Conservation (phyloP, 2,113 vertebrate genomes). For the Datnioides undecimradiatus region DNA sequence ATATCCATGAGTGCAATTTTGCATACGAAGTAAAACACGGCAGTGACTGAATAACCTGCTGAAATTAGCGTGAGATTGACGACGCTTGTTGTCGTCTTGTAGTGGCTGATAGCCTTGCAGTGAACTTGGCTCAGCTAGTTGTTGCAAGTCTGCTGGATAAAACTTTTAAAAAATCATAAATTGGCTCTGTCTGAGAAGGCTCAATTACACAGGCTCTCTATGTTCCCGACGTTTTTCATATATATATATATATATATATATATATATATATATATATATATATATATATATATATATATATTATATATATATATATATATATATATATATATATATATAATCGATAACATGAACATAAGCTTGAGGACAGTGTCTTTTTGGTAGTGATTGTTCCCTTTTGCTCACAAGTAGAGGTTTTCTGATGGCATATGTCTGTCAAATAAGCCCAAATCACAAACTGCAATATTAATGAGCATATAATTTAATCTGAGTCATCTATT, state of each 20-base stretch:
- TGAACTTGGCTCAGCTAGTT: constrained; percentile 3
- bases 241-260: no score
- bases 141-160: background rate
- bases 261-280: no score
- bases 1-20: constrained; percentile 8
- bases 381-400: background rate
- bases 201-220: constrained; percentile 1
- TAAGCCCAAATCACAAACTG: background rate
- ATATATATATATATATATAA: no score
- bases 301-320: no score
- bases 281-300: no score
- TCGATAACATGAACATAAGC: constrained; percentile 15
- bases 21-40: background rate
- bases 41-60: background rate
- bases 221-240: constrained; percentile 42
- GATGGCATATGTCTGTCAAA: background rate
- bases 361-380: background rate
- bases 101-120: background rate
- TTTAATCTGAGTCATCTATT: background rate
- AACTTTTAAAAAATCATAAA: constrained; percentile 8
- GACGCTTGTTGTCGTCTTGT: background rate
- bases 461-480: background rate
- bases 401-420: background rate
- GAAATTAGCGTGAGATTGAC: constrained; percentile 17
- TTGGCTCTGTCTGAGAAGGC: constrained; percentile 7